Percentiles rank a stretch among this genome's conserved stretches.
Conservation (phyloP, 2,888 invertebrate genomes). For the Ernsta delagoae region DNA sequence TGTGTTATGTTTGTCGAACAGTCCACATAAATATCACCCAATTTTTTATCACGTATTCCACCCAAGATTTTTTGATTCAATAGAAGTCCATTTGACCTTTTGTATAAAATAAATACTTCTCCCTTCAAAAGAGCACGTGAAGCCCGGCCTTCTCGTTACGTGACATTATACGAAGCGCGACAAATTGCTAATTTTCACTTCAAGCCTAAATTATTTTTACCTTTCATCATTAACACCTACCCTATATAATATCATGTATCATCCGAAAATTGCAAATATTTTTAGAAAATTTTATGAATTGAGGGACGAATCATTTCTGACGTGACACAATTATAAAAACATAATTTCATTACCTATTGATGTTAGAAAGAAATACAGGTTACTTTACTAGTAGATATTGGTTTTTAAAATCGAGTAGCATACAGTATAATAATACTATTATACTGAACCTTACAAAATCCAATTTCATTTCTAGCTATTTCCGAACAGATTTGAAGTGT, state of each 20-base stretch:
- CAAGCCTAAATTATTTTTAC: constrained; percentile 24
- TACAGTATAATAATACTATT: too few relatives aligned
- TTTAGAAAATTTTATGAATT: too few relatives aligned
- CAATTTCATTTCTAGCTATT: constrained; percentile 17
- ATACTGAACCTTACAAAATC: constrained; percentile 21
- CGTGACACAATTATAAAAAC: too few relatives aligned
- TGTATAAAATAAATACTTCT: constrained; percentile 12
- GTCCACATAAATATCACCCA: background rate
- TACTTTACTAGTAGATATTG: too few relatives aligned
- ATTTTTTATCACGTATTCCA: background rate
- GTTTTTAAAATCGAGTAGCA: too few relatives aligned
- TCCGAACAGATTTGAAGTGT: constrained; percentile 41
- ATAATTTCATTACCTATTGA: too few relatives aligned
- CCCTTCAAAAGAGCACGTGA: constrained; percentile 9
- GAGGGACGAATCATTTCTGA: too few relatives aligned
- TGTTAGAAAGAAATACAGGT: too few relatives aligned
- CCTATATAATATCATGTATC: too few relatives aligned
- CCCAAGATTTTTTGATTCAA: constrained; percentile 4
- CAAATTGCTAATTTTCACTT: constrained; percentile 28
- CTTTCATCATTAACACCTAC: background rate
- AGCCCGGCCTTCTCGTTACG: constrained; percentile 15
- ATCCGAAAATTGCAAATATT: too few relatives aligned
- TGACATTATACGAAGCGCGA: constrained; percentile 18
- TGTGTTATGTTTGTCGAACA: background rate
- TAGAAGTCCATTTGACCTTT: constrained; percentile 8